Evolutionary conservation across 1,140 invertebrate genomes (phyloP).

Genomic region (Macrosteles quadrilineatus): DNA sequence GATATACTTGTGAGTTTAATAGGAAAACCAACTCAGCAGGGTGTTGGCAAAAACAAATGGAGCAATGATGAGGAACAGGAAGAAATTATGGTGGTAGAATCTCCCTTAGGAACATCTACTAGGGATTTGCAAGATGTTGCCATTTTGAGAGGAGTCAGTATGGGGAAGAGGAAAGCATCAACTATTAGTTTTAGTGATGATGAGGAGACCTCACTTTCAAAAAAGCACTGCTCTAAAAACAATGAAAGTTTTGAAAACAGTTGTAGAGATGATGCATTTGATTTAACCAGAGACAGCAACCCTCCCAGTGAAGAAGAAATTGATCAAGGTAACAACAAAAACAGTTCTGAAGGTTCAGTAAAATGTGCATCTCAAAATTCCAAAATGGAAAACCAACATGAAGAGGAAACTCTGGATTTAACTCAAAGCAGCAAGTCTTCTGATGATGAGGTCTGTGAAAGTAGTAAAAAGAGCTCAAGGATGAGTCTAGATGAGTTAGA

Average conservation of each 20-base stretch:
- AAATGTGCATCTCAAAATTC: no score
- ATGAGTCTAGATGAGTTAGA: no score
- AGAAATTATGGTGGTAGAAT: no score
- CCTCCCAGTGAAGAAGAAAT: not conserved
- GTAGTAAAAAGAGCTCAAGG: no score
- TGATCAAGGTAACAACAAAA: not conserved
- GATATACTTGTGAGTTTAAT: constrained; percentile 22
- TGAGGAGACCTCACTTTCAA: not conserved
- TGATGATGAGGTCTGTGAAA: no score
- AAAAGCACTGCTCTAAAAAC: not conserved
- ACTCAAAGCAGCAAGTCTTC: no score
- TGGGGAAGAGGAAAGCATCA: constrained; percentile 1
- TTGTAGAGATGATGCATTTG: not conserved
- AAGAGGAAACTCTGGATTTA: not conserved
- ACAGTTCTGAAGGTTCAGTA: not conserved
- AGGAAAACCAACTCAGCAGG: not conserved
- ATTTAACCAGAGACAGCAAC: constrained; percentile 7
- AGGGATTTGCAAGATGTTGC: no score
- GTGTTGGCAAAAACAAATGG: no score
- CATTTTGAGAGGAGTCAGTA: no score
- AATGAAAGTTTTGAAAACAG: not conserved
- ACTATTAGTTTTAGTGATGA: not conserved
- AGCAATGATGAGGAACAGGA: no score
- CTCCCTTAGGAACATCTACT: no score
- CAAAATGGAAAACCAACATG: not conserved